Evolutionary conservation across 2,113 vertebrate genomes (phyloP), one percentile per base, ranked within the genome.

Genomic region (Saccopteryx bilineata): DNA sequence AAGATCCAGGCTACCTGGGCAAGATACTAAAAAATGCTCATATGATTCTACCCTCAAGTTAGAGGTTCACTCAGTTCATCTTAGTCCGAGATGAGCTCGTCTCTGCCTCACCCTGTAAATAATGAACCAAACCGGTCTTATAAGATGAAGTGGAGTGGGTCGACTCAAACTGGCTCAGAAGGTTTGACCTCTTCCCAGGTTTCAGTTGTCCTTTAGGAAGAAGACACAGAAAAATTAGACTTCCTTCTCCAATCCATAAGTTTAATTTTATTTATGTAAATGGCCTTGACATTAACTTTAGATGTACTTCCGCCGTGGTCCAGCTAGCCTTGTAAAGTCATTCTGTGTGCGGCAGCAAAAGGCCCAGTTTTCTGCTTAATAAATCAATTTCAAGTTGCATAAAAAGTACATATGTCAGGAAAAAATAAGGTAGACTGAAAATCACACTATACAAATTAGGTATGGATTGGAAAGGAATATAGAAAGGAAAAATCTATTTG

Each of bases 381-480:
- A 98, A 97, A 97, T 96, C 98, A 97, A 97, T 91, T 98, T 97
- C 91, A 97, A 79, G 96, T 93, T 94, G 60, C 78, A 90, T 63
- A 74, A 96, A 97, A 96, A 87, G 94, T 97, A 95, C n/a, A 82
- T 95, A 91, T n/a, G 81, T 97, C 84, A 96, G 78, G 96, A 97
- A 98, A 98, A 97, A 95, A 97, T 95, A 97, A 97, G 91, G 61
- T 23, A 4, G 58, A 74, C 90, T 98, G 90, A 98, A 98, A 98
- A 97, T 96, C 96, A 33, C 75, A 89, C 91, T 87, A 97, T 88
- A 96, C 93, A 96, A 97, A 97, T 95, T 95, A 81, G 79, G 83
- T 97, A 86, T 88, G 94, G 86, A 79, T 83, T 66, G 72, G 96
- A 97, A 98, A 97, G 86, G 79, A 97, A 98, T 66, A 82, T 91